Percentiles rank a stretch among this genome's conserved stretches.
These are phyloP conservation scores for Neuroscelio doddi DNA, from an alignment of 2,888 invertebrate genomes.

Conservation along the genomic window DNA sequence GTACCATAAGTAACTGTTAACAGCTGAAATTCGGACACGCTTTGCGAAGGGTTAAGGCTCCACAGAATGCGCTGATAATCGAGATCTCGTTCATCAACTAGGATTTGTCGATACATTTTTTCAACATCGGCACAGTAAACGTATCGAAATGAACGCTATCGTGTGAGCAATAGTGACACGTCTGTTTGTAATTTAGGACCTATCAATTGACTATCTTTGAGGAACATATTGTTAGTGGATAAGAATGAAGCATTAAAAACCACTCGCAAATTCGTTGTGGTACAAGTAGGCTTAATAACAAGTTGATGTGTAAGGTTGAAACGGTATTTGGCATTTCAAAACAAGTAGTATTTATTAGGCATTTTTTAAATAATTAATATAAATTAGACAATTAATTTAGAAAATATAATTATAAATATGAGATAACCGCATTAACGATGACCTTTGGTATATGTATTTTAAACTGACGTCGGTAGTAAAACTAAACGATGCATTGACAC, in stretches of 20 bases:
- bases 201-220: constrained; percentile 48
- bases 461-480: no score
- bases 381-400: no score
- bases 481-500: no score
- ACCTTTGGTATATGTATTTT: no score
- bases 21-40: constrained; percentile 10
- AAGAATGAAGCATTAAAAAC: constrained; percentile 55
- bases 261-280: constrained; percentile 51
- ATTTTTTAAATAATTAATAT: no score
- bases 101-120: constrained; percentile 55
- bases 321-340: no score
- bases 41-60: constrained; percentile 9
- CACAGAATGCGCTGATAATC: constrained; percentile 53
- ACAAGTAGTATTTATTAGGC: no score
- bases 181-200: constrained; percentile 46
- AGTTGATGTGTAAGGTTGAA: no score
- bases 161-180: constrained; percentile 10
- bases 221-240: constrained; percentile 33
- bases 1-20: constrained; percentile 23
- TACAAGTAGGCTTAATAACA: no score
- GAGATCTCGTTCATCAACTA: constrained; percentile 25
- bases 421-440: no score
- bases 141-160: constrained; percentile 22
- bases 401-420: no score
- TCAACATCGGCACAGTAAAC: constrained; percentile 50